These are phyloP conservation scores for Rousettus leschenaultii DNA, from an alignment of 2,113 vertebrate genomes.

Conservation along the genomic window DNA sequence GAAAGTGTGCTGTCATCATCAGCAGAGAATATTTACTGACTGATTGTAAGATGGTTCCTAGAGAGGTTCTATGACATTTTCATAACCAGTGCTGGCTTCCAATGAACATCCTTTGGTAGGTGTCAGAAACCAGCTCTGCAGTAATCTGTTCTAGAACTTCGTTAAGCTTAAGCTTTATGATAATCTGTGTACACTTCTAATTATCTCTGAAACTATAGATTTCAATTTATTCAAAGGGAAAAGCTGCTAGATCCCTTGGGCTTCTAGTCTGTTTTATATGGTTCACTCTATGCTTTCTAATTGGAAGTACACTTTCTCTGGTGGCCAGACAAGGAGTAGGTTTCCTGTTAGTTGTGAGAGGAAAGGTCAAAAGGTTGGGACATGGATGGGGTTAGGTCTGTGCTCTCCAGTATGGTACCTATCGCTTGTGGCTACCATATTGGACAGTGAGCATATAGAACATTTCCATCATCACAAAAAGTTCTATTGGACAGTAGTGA, in stretches of 20 bases:
- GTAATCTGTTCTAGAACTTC: not conserved
- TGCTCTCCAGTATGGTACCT: not conserved
- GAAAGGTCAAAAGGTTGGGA: not conserved
- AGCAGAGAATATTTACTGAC: not conserved
- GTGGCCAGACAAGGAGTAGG: not conserved
- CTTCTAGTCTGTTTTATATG: not conserved
- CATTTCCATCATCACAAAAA: not conserved
- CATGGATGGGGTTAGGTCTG: not conserved
- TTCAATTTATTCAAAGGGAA: not conserved
- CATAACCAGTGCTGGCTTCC: not conserved
- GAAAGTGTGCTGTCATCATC: not conserved
- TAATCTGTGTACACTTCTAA: not conserved
- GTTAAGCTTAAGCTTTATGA: not conserved
- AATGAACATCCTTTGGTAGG: not conserved
- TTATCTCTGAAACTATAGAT: not conserved
- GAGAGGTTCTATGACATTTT: not conserved
- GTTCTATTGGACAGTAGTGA: not conserved
- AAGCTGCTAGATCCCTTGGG: not conserved
- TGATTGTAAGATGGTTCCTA: not conserved
- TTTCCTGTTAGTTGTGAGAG: not conserved
- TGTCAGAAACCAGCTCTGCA: not conserved
- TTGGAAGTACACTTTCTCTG: slow-evolving; percentile 1
- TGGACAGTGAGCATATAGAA: not conserved
- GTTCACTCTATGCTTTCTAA: not conserved
- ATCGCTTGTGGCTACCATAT: not conserved